These are phyloP conservation scores for Ophion ventricosus DNA, from an alignment of 2,888 invertebrate species.

Conservation along the genomic window DNA sequence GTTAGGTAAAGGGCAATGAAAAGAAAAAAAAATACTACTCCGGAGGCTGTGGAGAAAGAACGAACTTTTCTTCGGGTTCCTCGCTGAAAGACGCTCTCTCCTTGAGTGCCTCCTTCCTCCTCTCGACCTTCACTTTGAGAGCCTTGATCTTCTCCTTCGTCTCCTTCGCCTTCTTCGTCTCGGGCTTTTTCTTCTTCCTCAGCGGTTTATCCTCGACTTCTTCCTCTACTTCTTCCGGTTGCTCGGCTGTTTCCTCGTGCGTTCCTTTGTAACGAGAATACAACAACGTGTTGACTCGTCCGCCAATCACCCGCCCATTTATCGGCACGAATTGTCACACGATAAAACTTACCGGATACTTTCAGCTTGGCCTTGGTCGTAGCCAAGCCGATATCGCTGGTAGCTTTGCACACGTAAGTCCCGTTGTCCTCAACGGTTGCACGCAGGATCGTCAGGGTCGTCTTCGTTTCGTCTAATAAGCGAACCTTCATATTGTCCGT, in stretches of 20 bases:
- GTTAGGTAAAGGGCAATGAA: background rate
- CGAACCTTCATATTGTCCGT: conserved; percentile 89
- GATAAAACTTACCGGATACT: conserved; percentile 83
- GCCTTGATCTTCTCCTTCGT: conserved; percentile 83
- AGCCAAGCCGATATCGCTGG: conserved; percentile 93
- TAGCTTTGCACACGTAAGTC: conserved; percentile 92
- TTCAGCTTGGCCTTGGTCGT: conserved; percentile 91
- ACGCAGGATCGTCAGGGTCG: conserved; percentile 88
- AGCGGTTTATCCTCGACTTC: conserved; percentile 74
- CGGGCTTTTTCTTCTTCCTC: conserved; percentile 78
- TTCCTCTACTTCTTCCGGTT: conserved; percentile 74
- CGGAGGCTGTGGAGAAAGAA: background rate
- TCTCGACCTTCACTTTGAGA: conserved; percentile 84
- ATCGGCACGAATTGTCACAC: background rate
- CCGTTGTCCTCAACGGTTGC: conserved; percentile 89
- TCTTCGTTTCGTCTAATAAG: conserved; percentile 87
- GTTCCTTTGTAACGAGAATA: conserved; percentile 72
- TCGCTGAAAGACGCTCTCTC: conserved; percentile 74
- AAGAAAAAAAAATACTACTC: background rate
- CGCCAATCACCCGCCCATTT: background rate
- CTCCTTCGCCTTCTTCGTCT: conserved; percentile 84
- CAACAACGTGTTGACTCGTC: background rate
- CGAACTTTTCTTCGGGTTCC: conserved; percentile 80
- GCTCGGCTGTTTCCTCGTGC: conserved; percentile 84
- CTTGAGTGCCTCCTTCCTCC: conserved; percentile 79